Conservation (phyloP, 2,113 vertebrate species). For the Corythoichthys haematopterus region DNA sequence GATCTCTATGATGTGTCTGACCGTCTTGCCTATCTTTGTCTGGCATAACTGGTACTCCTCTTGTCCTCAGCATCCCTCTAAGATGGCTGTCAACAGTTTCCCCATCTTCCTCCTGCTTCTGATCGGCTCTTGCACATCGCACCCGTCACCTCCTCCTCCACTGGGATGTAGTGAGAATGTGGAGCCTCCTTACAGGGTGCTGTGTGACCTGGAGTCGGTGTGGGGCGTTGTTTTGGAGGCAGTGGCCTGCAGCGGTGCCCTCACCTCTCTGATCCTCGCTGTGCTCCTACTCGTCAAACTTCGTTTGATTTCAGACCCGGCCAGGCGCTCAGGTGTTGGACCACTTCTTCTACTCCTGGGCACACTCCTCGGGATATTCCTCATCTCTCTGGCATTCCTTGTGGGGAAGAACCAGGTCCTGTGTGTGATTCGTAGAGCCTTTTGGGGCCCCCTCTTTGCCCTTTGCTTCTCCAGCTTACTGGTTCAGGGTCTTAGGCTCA, state of each 20-base stretch:
- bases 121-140: conserved; percentile 75
- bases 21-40: conserved; percentile 8
- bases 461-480: conserved; percentile 94
- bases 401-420: conserved; percentile 84
- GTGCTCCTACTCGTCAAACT: conserved; percentile 81
- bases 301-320: conserved; percentile 82
- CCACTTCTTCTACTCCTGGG: conserved; percentile 89
- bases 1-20: not conserved
- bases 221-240: conserved; percentile 96
- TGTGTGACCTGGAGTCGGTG: conserved; percentile 92
- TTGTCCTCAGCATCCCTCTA: conserved; percentile 23
- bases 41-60: conserved; percentile 8
- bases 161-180: conserved; percentile 85
- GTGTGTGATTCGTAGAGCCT: conserved; percentile 83
- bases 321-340: conserved; percentile 82
- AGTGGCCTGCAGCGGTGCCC: conserved; percentile 80
- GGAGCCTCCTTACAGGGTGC: conserved; percentile 80
- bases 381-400: conserved; percentile 87
- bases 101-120: conserved; percentile 79
- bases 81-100: conserved; percentile 65
- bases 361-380: conserved; percentile 86
- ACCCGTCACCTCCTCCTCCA: conserved; percentile 66
- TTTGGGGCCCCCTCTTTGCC: conserved; percentile 90
- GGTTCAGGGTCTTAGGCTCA: conserved; percentile 84
- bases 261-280: conserved; percentile 81